Base-by-base conservation (phyloP, 1,140 invertebrate species). In the Panagrolaimus sp. region DNA sequence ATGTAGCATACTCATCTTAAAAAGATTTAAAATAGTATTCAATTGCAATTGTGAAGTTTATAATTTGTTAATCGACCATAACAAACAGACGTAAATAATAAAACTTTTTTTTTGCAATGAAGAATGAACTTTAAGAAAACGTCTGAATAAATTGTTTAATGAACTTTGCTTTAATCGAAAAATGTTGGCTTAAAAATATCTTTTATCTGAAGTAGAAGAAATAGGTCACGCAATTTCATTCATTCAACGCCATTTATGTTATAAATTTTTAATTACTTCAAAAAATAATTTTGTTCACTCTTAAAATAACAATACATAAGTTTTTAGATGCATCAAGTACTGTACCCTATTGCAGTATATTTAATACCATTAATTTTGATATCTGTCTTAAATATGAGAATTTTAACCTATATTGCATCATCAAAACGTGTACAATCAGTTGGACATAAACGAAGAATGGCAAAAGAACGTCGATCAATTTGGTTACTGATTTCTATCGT, bases 401-500 rank as follows among this genome's bases (percentile, higher is more conserved):
- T 80, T 31, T 62, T 81, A 9, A 31, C 72, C 1, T 68, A 75
- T 66, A 80, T 80, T 51, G 68, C 67, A 9, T 65, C 57, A 11
- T 64, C 67, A 13, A 65, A 74, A 23, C 47, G 20, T 14, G 20
- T 78, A n/a, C 57, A 66, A n/a, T 68, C 76, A 14, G 53, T 76
- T 31, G 74, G 77, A 45, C 78, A 82, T 51, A 69, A 73, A 45
- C 66, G 71, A n/a, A 46, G 73, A 45, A 68, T 81, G 63, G 77
- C 70, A 11, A 67, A 72, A 65, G 78, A 80, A 67, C 63, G 68
- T n/a, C 74, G 78, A 23, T 76, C 79, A 5, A 69, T 79, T 25
- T 72, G 69, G 62, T 65, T 81, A 1, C 70, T 81, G 14, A 82
- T 82, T 31, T 69, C 80, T 14, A 81, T 81, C 47, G 78, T 81